Conservation (phyloP, 2,888 invertebrate genomes). For the Rutpela maculata region DNA sequence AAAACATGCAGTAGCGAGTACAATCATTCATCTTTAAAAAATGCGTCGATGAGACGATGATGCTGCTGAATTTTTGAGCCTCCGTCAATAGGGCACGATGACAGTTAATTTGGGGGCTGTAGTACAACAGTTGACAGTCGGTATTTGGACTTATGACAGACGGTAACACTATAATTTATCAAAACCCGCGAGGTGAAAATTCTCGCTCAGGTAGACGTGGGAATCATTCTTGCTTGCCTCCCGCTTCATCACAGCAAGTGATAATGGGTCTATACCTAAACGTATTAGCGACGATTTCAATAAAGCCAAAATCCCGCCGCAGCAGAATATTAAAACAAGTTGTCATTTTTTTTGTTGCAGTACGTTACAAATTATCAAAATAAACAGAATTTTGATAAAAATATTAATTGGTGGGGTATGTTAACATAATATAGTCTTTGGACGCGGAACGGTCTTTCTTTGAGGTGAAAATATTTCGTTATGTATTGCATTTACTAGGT, state of each 20-base stretch:
- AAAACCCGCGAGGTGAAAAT: constrained; percentile 55
- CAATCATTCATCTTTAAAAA: constrained; percentile 58
- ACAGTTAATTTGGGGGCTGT: constrained; percentile 58
- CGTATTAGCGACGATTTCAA: constrained; percentile 22
- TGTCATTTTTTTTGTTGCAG: too few relatives aligned
- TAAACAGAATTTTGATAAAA: too few relatives aligned
- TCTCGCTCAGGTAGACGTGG: constrained; percentile 61
- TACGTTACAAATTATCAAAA: too few relatives aligned
- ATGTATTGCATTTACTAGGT: too few relatives aligned
- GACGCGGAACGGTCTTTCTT: too few relatives aligned
- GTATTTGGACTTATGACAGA: constrained; percentile 63
- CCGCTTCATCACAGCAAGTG: constrained; percentile 19
- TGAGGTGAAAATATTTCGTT: too few relatives aligned
- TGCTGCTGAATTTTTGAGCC: constrained; percentile 55
- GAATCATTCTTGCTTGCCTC: constrained; percentile 50
- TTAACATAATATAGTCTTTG: too few relatives aligned
- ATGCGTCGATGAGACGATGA: constrained; percentile 59
- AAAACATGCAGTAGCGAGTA: constrained; percentile 51
- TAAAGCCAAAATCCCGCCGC: not conserved
- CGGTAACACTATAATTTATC: constrained; percentile 62
- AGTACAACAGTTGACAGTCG: constrained; percentile 61
- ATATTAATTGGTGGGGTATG: too few relatives aligned
- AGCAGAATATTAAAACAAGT: too few relatives aligned
- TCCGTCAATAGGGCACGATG: constrained; percentile 57
- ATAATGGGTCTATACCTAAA: constrained; percentile 26